phyloP scores from a whole-genome alignment of 2,113 vertebrate species.

The Melanerpes aurifrons region DNA sequence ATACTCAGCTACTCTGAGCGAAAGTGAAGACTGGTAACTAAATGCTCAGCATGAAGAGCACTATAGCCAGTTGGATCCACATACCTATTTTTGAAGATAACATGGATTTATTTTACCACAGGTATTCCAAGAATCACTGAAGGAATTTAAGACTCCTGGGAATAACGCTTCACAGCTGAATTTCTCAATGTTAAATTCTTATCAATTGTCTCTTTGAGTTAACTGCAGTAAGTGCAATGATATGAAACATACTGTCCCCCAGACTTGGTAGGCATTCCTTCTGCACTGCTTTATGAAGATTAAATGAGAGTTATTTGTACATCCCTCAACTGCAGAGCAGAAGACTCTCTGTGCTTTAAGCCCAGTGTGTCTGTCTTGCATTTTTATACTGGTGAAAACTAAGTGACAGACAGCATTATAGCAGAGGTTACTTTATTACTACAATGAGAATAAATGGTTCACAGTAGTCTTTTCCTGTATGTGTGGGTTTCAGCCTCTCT shows the following conservation, averaged over 20 bases:
- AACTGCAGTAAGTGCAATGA: background rate
- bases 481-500: background rate
- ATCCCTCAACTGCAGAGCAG: background rate
- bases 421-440: background rate
- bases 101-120: background rate
- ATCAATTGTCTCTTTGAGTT: background rate
- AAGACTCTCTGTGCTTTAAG: background rate
- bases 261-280: background rate
- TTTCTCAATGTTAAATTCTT: background rate
- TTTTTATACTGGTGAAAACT: background rate
- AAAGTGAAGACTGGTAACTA: background rate
- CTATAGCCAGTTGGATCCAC: background rate
- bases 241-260: background rate
- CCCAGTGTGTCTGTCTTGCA: accelerated
- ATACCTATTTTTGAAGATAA: background rate
- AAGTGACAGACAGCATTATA: background rate
- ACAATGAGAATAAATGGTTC: background rate
- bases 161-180: background rate
- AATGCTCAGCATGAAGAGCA: background rate
- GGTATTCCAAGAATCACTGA: background rate
- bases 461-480: background rate
- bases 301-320: no score
- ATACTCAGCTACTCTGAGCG: background rate
- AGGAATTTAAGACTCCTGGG: background rate
- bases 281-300: background rate